phyloP scores from a whole-genome alignment of 1,140 invertebrate genomes.

The Luehdorfia chinensis region DNA sequence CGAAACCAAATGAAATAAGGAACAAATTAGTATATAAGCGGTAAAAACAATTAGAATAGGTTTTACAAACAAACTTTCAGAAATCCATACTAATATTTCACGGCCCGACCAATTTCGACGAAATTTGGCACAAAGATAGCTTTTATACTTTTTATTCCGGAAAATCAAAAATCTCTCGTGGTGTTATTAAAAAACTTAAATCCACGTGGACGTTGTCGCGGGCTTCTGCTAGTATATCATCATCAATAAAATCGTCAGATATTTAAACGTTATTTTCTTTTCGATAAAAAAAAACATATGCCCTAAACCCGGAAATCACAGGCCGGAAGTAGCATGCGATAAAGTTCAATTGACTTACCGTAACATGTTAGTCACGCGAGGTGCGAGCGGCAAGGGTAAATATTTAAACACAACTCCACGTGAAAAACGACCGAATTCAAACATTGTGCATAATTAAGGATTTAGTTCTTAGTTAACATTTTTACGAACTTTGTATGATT shows the following conservation, averaged over 20 bases:
- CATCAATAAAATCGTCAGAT: slow-evolving; percentile 3
- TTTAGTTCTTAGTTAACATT: too few relatives aligned
- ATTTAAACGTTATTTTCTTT: slow-evolving; percentile 35
- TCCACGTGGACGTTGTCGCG: too few relatives aligned
- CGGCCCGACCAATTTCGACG: neutral
- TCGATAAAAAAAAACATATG: slow-evolving; percentile 18
- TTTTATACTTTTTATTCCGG: neutral
- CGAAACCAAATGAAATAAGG: too few relatives aligned
- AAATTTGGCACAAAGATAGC: neutral
- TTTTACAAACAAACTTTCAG: too few relatives aligned
- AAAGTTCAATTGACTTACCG: slow-evolving; percentile 68
- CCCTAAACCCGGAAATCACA: slow-evolving; percentile 49
- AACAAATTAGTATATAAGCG: too few relatives aligned
- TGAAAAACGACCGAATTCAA: slow-evolving; percentile 40
- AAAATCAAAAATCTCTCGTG: neutral
- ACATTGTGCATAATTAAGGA: too few relatives aligned
- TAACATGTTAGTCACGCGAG: slow-evolving; percentile 45
- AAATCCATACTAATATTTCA: too few relatives aligned
- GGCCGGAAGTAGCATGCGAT: slow-evolving; percentile 68
- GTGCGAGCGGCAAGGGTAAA: slow-evolving; percentile 9
- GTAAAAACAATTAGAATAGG: too few relatives aligned
- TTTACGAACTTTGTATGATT: too few relatives aligned
- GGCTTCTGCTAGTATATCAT: too few relatives aligned
- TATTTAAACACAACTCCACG: slow-evolving; percentile 30
- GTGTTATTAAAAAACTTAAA: neutral